These are phyloP conservation scores for Alligator sinensis DNA, from an alignment of 2,113 vertebrate species.

Conservation along the genomic window DNA sequence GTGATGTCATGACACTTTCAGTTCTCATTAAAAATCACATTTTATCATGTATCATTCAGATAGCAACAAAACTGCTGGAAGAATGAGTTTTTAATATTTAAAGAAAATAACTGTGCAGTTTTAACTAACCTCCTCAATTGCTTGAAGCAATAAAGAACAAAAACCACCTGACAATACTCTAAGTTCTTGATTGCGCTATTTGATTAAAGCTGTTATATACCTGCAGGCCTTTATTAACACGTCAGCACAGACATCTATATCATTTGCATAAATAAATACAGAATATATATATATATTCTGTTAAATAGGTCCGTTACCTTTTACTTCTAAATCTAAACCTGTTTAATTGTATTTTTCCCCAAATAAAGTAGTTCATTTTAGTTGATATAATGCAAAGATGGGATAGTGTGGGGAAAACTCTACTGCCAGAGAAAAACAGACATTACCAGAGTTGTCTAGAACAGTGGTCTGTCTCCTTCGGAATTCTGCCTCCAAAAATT, in stretches of 20 bases:
- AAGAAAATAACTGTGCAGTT: not conserved
- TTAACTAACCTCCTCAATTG: not conserved
- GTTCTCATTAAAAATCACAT: conserved; percentile 8
- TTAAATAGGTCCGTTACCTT: not conserved
- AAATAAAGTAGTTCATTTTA: not conserved
- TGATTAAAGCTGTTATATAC: not conserved
- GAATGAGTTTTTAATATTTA: not conserved
- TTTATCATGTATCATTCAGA: not conserved
- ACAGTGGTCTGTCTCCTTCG: not conserved
- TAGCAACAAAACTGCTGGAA: not conserved
- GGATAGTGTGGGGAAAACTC: not conserved
- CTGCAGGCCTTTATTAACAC: not conserved
- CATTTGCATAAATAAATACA: not conserved
- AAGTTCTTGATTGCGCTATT: not conserved
- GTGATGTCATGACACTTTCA: conserved; percentile 34
- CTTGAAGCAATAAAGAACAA: not conserved
- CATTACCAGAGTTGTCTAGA: not conserved
- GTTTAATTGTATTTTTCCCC: not conserved
- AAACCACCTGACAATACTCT: not conserved
- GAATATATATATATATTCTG: not conserved
- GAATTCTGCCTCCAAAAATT: not conserved
- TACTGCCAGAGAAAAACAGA: not conserved
- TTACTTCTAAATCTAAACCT: not conserved
- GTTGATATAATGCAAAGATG: not conserved
- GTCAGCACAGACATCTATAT: not conserved